Base-by-base conservation (phyloP, 1,140 invertebrate species). In the Ephestia elutella region DNA sequence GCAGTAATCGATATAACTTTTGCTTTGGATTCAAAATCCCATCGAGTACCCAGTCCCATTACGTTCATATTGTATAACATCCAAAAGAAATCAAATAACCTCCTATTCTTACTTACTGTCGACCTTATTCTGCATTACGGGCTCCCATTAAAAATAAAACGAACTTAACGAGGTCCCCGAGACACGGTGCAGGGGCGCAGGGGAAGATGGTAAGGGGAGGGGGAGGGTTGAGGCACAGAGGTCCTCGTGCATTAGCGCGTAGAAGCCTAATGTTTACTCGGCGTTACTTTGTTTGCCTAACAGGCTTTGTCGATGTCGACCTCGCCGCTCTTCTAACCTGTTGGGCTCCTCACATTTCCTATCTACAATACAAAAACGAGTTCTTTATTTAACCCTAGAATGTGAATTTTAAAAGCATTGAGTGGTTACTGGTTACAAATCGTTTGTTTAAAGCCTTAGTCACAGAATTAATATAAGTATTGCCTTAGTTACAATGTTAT, bases 191-290 rank as follows among this genome's bases (percentile, higher is more conserved):
- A 44, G 38, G 32, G 38, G 13, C 38, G 38, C 2, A 44, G 38
- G 49, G 49, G 19, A 19, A n/a, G 38, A 21, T 13, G 56, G 17
- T 19, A 4, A 32, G 13, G 13, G 38, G n/a, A 15, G 38, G 38
- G 35, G 13, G 58, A 51, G 21, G 44, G 44, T 28, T 17, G 30
- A 19, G 20, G 48, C 38, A 13, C 35, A 51, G 35, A 58, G 57
- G 19, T 59, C 59, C 61, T 68, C 66, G 49, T 71, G 65, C 68
- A 80, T 80, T 82, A 78, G 63, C 73, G 70, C 60, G 64, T 71
- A 68, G 68, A 66, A 72, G 66, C 62, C 68, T 65, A 54, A 62
- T 77, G 65, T 78, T 80, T 76, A 66, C 73, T 70, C 62, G 70
- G 55, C 62, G 62, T 73, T 70, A 71, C 70, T 70, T 67, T 65